Conservation (phyloP, 2,797 vertebrate species). For the Xerus rutilus region DNA sequence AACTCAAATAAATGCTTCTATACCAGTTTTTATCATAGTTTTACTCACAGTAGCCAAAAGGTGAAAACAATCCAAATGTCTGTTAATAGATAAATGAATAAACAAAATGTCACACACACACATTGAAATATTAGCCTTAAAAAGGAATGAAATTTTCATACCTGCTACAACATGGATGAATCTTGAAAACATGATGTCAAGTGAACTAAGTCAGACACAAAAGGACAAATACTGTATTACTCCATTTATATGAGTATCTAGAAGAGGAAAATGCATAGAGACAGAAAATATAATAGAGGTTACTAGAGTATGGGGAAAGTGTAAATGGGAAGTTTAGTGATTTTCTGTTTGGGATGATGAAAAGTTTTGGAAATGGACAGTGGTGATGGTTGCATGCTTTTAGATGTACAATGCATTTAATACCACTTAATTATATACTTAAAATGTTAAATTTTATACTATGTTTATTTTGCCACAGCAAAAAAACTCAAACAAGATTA, state of each 20-base stretch:
- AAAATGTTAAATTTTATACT: constrained; percentile 10
- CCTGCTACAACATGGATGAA: not conserved
- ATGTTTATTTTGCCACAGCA: not conserved
- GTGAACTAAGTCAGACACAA: not conserved
- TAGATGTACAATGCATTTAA: not conserved
- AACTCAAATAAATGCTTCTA: not conserved
- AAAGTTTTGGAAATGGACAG: not conserved
- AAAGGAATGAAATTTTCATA: not conserved
- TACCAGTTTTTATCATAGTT: not conserved
- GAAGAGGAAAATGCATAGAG: not conserved
- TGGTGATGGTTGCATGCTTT: not conserved
- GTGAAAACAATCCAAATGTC: not conserved
- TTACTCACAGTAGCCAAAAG: not conserved
- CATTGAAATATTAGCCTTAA: not conserved
- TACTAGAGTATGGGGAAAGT: not conserved
- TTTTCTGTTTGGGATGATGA: not conserved
- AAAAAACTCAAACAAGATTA: not conserved
- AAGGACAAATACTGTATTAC: not conserved
- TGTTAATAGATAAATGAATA: not conserved
- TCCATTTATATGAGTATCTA: not conserved
- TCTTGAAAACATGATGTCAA: not conserved
- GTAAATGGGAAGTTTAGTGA: not conserved
- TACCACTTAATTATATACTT: not conserved
- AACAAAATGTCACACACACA: not conserved
- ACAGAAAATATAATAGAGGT: not conserved